These are phyloP conservation scores for Dryobotodes eremita DNA, from an alignment of 2,888 invertebrate species.

Conservation along the genomic window DNA sequence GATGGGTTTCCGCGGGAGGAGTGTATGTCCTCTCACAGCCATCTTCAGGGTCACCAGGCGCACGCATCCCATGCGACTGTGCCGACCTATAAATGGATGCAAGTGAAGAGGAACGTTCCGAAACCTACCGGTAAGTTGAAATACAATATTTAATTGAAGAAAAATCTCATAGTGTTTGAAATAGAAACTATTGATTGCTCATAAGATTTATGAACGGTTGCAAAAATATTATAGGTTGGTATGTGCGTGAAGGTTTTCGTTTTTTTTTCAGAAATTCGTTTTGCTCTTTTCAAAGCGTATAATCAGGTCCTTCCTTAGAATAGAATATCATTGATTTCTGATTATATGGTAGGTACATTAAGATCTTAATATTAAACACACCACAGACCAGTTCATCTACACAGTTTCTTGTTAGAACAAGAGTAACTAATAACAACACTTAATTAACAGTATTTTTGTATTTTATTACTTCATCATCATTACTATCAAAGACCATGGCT, in stretches of 20 bases:
- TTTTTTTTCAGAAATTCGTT: not conserved
- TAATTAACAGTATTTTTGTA: not conserved
- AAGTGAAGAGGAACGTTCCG: constrained; percentile 98
- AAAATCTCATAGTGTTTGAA: not conserved
- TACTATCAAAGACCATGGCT: too few species aligned
- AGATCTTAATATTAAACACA: not conserved
- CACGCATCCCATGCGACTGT: constrained; percentile 92
- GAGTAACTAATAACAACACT: not conserved
- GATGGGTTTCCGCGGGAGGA: constrained; percentile 83
- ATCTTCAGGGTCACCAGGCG: constrained; percentile 81
- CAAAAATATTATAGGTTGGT: not conserved
- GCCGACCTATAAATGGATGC: constrained; percentile 99
- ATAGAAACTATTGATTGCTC: not conserved
- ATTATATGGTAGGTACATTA: not conserved
- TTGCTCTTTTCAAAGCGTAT: too few species aligned
- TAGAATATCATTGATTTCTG: not conserved
- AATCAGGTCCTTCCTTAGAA: not conserved
- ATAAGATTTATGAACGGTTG: not conserved
- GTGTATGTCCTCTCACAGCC: constrained; percentile 80
- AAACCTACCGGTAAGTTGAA: constrained; percentile 95
- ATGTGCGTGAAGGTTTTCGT: too few species aligned
- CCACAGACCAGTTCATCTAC: not conserved
- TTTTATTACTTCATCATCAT: not conserved
- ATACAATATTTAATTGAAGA: not conserved
- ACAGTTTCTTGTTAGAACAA: not conserved